Evolutionary conservation across 2,888 invertebrate genomes (phyloP), one percentile per base, ranked within the genome.

Genomic region (Cryptus armator): DNA sequence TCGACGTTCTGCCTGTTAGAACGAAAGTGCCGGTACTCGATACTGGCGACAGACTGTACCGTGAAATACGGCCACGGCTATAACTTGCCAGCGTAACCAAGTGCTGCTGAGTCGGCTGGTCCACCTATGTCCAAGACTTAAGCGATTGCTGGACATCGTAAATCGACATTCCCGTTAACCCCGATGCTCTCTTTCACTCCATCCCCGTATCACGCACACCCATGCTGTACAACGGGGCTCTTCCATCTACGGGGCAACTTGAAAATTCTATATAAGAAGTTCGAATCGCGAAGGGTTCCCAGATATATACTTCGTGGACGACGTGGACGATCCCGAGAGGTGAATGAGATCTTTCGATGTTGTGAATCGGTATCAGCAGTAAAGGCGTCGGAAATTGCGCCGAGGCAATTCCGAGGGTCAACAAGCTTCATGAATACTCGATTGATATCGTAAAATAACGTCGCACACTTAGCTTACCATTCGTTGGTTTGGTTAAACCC

Each of bases 71-170:
- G 74, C 29, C 53, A 37, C 64, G 46, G 74, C 78, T 56, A 78
- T 82, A 85, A 85, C 84, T 83, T 75, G 32, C 68, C 82, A 77
- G 64, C 74, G 81, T 84, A 84, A 82, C 72, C 76, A 70, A 88
- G 82, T 66, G 85, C 67, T 87, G 89, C 88, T 88, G 89, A 88
- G 84, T 78, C 83, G 84, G 87, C 88, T 87, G 70, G 81, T 51
- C n/a, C 46, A 70, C 19, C 16, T 32, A 51, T 12, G 24, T 44
- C 24, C 12, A 72, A 76, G 75, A 72, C 82, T 79, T 75, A 87
- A 90, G 74, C 87, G 82, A 87, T 87, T 84, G 88, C 12, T 16
- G 83, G 79, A 66, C 83, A 70, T 83, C 88, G 80, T 90, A 87
- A 90, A 90, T 89, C 86, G 84, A 24, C 78, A 66, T 80, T 74